These are phyloP conservation scores for Tipula confusa DNA, from an alignment of 2,888 invertebrate species.

Conservation along the genomic window DNA sequence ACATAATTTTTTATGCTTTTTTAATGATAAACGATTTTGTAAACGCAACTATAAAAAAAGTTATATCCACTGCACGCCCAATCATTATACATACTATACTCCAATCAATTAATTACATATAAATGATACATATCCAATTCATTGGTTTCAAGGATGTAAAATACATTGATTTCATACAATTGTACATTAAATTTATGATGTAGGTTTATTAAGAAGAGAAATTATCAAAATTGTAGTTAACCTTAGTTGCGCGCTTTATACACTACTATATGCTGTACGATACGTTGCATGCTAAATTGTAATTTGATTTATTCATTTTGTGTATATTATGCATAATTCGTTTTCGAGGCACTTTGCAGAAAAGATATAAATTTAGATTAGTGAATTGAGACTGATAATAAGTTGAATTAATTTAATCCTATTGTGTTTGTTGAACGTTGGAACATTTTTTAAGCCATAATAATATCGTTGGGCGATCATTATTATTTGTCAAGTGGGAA, in stretches of 20 bases:
- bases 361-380: not conserved
- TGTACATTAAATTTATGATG: not conserved
- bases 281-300: not conserved
- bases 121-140: constrained; percentile 6
- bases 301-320: not conserved
- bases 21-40: not conserved
- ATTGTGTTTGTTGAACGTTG: not conserved
- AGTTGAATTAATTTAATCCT: not conserved
- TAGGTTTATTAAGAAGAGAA: not conserved
- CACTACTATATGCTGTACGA: not conserved
- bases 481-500: too few relatives aligned
- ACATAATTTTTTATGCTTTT: not conserved
- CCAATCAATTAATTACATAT: not conserved
- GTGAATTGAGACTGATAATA: not conserved
- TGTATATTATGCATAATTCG: not conserved
- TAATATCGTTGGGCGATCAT: too few relatives aligned
- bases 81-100: not conserved
- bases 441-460: too few relatives aligned
- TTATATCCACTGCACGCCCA: not conserved
- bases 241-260: not conserved
- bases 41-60: not conserved
- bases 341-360: not conserved
- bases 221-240: constrained; percentile 14
- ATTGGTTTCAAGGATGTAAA: not conserved
- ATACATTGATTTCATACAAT: not conserved